A percentile compares a stretch with the other conserved stretches of the same genome.
These are phyloP conservation scores for Neoscelio sp. DNA, from an alignment of 2,888 invertebrate genomes.

Conservation along the genomic window DNA sequence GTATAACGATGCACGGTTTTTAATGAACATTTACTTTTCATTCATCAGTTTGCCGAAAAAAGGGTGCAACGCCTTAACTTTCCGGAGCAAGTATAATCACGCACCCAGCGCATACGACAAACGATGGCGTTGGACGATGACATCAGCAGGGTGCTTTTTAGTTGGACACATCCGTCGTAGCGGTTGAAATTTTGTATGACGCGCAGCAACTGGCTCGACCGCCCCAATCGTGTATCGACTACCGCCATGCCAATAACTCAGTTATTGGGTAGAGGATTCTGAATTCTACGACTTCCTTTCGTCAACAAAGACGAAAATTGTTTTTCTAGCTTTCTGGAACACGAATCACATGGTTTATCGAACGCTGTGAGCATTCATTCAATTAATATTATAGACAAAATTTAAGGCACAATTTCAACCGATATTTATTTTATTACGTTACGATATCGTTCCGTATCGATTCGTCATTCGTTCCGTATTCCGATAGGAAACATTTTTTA, in stretches of 20 bases:
- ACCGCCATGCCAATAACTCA: constrained; percentile 73
- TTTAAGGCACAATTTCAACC: constrained; percentile 17
- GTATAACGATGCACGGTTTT: too few species aligned
- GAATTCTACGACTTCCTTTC: constrained; percentile 42
- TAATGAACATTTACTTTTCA: background rate
- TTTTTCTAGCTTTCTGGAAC: constrained; percentile 35
- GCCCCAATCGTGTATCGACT: constrained; percentile 76
- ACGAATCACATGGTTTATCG: constrained; percentile 11
- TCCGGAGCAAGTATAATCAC: constrained; percentile 1
- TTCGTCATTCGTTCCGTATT: too few species aligned
- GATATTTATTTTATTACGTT: background rate
- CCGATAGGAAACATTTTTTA: too few species aligned
- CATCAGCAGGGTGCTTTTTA: constrained; percentile 39
- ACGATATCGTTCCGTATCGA: constrained; percentile 17
- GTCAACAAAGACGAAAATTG: constrained; percentile 60
- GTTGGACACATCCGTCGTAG: constrained; percentile 33
- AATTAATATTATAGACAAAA: constrained; percentile 23
- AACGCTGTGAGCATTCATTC: constrained; percentile 24
- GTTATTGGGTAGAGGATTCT: constrained; percentile 69
- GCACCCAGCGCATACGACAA: background rate
- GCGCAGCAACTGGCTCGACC: constrained; percentile 70
- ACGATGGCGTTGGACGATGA: constrained; percentile 9
- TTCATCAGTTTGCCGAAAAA: background rate
- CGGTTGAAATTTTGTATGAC: constrained; percentile 61
- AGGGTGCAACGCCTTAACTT: background rate